Percentiles rank a stretch among this genome's conserved stretches.
These are phyloP conservation scores for Corythaeola cristata DNA, from an alignment of 2,113 vertebrate species.

Conservation along the genomic window DNA sequence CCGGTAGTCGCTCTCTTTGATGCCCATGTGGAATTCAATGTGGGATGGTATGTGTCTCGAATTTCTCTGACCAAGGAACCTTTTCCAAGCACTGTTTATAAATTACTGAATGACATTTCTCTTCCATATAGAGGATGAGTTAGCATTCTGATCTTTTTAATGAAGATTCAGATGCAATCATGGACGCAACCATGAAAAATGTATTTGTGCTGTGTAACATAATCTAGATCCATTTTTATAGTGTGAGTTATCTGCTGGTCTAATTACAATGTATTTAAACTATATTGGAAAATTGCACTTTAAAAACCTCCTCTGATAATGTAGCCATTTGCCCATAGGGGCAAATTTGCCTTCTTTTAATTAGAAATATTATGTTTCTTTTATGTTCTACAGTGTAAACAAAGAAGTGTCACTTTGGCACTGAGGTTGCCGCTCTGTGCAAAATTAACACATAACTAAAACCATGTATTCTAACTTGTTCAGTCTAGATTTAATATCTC, in stretches of 20 bases:
- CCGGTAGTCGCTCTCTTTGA: slow-evolving; percentile 96
- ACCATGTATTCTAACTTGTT: background rate
- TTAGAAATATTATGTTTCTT: background rate
- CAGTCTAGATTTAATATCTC: background rate
- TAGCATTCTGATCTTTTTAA: background rate
- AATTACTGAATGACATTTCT: background rate
- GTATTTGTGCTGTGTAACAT: background rate
- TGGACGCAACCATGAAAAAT: background rate
- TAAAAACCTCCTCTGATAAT: background rate
- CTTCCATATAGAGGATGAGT: background rate
- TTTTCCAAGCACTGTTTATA: background rate
- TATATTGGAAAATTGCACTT: background rate
- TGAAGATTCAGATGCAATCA: background rate
- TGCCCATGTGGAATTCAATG: slow-evolving; percentile 95
- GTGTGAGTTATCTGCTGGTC: background rate
- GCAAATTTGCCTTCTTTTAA: background rate
- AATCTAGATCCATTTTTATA: background rate
- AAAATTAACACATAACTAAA: background rate
- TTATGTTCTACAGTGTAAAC: background rate
- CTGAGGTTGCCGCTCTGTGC: background rate
- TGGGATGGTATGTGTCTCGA: slow-evolving; percentile 86
- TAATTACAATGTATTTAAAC: background rate
- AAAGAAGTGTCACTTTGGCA: background rate
- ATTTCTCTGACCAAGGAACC: background rate
- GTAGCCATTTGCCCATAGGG: background rate